Evolutionary conservation across 2,888 invertebrate species (phyloP).

Genomic region (Patella pellucida): DNA sequence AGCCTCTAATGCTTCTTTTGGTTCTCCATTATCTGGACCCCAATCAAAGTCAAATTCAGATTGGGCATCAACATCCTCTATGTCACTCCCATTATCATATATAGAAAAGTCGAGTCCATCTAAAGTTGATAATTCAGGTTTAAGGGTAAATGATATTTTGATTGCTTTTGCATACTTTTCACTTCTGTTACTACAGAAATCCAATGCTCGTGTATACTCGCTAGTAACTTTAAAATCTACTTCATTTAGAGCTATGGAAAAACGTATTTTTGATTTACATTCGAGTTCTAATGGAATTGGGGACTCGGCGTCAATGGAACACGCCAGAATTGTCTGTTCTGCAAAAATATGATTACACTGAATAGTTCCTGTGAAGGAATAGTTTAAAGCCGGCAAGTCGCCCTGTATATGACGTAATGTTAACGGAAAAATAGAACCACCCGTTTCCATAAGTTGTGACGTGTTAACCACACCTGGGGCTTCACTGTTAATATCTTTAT

Average conservation of each 20-base stretch:
- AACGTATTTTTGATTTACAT: slow-evolving; percentile 40
- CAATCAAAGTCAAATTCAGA: slow-evolving; percentile 48
- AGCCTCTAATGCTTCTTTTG: slow-evolving; percentile 3
- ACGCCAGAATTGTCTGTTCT: slow-evolving; percentile 47
- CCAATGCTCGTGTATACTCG: slow-evolving; percentile 42
- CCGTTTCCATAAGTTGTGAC: slow-evolving; percentile 17
- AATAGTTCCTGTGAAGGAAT: slow-evolving; percentile 43
- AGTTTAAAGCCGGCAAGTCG: slow-evolving; percentile 40
- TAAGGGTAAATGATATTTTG: slow-evolving; percentile 45
- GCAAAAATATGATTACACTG: slow-evolving; percentile 39
- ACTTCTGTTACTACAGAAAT: slow-evolving; percentile 42
- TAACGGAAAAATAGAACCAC: slow-evolving; percentile 38
- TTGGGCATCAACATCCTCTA: slow-evolving; percentile 46
- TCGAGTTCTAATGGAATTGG: slow-evolving; percentile 45
- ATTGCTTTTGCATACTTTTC: slow-evolving; percentile 43
- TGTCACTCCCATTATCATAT: slow-evolving; percentile 36
- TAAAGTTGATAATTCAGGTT: slow-evolving; percentile 33
- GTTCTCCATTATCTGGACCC: slow-evolving; percentile 28
- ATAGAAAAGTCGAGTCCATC: slow-evolving; percentile 31
- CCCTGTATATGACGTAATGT: slow-evolving; percentile 44
- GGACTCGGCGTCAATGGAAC: slow-evolving; percentile 37
- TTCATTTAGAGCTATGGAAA: slow-evolving; percentile 48
- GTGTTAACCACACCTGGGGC: slow-evolving; percentile 27
- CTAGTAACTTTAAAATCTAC: slow-evolving; percentile 35
- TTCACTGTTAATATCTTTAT: slow-evolving; percentile 23